Conservation (phyloP, 2,113 vertebrate species). For the Chionomys nivalis region DNA sequence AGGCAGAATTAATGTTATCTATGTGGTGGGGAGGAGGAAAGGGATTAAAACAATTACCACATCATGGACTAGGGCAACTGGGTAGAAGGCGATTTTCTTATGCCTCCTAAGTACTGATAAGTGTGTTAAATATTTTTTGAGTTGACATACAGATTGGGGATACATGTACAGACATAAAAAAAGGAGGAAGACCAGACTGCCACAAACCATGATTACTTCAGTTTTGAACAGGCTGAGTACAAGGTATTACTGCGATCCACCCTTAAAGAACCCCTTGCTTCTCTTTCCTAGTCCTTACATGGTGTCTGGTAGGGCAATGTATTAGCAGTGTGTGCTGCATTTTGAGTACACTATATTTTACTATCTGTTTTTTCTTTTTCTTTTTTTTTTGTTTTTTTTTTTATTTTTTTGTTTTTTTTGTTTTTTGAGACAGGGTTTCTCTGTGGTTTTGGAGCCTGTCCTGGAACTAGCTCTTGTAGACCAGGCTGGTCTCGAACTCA, state of each 20-base stretch:
- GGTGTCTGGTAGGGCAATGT: neutral
- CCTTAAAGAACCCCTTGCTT: neutral
- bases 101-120: neutral
- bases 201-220: neutral
- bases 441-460: no score
- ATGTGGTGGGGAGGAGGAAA: neutral
- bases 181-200: neutral
- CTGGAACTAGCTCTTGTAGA: no score
- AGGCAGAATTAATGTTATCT: neutral
- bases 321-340: neutral
- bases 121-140: slow-evolving; percentile 8
- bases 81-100: neutral
- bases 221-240: neutral
- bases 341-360: neutral
- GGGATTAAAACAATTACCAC: neutral
- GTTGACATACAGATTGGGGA: neutral
- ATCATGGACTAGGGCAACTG: neutral
- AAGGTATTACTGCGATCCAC: neutral
- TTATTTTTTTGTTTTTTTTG: no score
- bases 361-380: neutral
- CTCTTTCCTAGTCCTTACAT: neutral
- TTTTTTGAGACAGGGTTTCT: no score
- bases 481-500: no score
- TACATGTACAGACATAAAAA: slow-evolving; percentile 13
- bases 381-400: no score